Percentiles rank a stretch among this genome's conserved stretches.
Evolutionary conservation across 1,140 invertebrate genomes (phyloP).

Genomic region (Hylaeus volcanicus): DNA sequence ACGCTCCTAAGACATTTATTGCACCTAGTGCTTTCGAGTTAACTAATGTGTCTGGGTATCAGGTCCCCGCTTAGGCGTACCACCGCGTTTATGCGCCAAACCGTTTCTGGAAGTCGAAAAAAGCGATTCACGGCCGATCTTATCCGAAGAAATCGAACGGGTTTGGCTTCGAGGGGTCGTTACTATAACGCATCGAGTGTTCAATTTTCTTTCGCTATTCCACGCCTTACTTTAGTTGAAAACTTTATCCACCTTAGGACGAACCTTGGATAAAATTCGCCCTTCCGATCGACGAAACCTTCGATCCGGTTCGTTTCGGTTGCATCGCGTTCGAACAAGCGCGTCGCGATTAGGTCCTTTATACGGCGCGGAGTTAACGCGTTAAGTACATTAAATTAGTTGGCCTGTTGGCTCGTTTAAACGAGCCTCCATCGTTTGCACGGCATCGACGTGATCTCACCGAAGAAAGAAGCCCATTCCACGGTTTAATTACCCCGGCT

Average conservation of each 20-base stretch:
- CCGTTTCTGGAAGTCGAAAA: too few species aligned
- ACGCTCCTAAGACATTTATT: conserved; percentile 7
- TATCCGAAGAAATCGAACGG: too few species aligned
- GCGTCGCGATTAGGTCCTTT: not conserved
- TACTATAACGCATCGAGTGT: too few species aligned
- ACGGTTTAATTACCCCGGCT: conserved; percentile 15
- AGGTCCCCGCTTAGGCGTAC: too few species aligned
- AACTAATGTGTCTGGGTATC: conserved; percentile 4
- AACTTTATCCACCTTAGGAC: too few species aligned
- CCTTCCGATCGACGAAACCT: too few species aligned
- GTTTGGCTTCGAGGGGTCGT: too few species aligned
- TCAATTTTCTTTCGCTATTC: too few species aligned
- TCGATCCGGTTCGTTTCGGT: not conserved
- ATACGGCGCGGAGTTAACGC: not conserved
- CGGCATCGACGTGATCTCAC: not conserved
- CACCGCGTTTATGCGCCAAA: too few species aligned
- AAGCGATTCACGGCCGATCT: too few species aligned
- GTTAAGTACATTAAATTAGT: not conserved
- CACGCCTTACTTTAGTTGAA: too few species aligned
- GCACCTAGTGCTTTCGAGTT: not conserved
- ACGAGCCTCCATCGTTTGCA: not conserved
- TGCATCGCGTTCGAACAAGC: not conserved
- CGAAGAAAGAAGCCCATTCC: not conserved
- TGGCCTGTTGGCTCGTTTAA: conserved; percentile 2
- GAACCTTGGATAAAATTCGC: too few species aligned